Evolutionary conservation across 1,140 invertebrate genomes (phyloP).

Genomic region (Drosophila fuyamai): DNA sequence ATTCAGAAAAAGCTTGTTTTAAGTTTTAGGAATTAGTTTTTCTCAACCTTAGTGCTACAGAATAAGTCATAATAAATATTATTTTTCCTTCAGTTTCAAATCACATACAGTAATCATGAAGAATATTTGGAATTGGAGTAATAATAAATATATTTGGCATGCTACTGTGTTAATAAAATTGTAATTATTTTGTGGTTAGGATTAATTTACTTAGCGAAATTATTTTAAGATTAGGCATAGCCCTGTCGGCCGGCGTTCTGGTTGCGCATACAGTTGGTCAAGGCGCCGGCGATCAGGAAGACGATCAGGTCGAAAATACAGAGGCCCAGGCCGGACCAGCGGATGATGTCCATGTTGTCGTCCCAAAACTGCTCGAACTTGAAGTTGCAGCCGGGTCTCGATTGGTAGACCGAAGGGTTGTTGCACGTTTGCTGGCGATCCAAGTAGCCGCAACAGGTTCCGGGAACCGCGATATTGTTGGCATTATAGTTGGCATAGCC

Average conservation of each 20-base stretch:
- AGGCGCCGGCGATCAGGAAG: conserved; percentile 54
- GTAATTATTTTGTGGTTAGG: too few relatives aligned
- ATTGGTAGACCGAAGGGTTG: conserved; percentile 58
- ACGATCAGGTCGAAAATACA: conserved; percentile 70
- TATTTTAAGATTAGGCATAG: background rate
- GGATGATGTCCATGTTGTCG: conserved; percentile 62
- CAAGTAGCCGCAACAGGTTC: conserved; percentile 84
- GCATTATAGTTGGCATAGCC: conserved; percentile 83
- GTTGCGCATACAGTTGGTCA: conserved; percentile 62
- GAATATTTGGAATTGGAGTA: too few relatives aligned
- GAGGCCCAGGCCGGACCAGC: conserved; percentile 69
- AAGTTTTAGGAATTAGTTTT: too few relatives aligned
- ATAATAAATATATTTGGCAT: too few relatives aligned
- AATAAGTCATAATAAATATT: too few relatives aligned
- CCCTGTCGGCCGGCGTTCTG: conserved; percentile 25
- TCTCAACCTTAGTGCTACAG: too few relatives aligned
- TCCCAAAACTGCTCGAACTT: conserved; percentile 64
- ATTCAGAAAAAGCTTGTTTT: too few relatives aligned
- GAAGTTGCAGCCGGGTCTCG: conserved; percentile 47
- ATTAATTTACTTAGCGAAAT: too few relatives aligned
- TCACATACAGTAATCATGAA: too few relatives aligned
- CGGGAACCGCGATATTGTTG: conserved; percentile 36
- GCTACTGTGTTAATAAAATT: too few relatives aligned
- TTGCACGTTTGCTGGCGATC: conserved; percentile 62
- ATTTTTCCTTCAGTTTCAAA: too few relatives aligned